Percentiles rank a stretch among this genome's conserved stretches.
phyloP scores from a whole-genome alignment of 2,888 invertebrate genomes.

The Gasteruption jaculator region DNA sequence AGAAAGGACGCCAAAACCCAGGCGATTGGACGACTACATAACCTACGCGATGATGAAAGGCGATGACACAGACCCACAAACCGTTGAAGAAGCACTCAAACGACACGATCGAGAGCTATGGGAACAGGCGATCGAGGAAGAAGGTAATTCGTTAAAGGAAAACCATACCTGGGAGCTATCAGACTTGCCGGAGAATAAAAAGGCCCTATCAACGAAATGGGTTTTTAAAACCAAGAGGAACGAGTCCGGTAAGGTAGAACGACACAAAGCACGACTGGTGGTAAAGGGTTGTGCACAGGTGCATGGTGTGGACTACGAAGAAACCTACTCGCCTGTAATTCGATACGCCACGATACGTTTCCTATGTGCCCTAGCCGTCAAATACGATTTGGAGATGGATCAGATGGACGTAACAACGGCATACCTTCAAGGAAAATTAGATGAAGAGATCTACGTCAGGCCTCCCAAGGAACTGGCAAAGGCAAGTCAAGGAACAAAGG shows the following conservation, averaged over 20 bases:
- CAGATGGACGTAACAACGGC: slow-evolving; percentile 22
- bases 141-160: slow-evolving; percentile 1
- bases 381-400: background rate
- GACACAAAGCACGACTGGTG: slow-evolving; percentile 12
- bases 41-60: background rate
- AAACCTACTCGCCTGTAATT: background rate
- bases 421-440: slow-evolving; percentile 30
- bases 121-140: slow-evolving; percentile 9
- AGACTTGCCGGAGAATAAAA: background rate
- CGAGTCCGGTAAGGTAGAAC: background rate
- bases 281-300: slow-evolving; percentile 13
- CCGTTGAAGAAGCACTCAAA: slow-evolving; percentile 9
- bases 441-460: slow-evolving; percentile 28
- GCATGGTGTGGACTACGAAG: background rate
- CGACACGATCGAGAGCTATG: background rate
- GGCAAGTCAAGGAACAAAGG: slow-evolving; percentile 1
- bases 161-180: slow-evolving; percentile 5
- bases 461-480: slow-evolving; percentile 7
- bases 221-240: slow-evolving; percentile 7
- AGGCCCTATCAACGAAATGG: slow-evolving; percentile 4
- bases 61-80: slow-evolving; percentile 4
- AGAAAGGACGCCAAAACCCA: background rate
- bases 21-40: background rate
- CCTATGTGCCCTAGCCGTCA: background rate
- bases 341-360: background rate